Evolutionary conservation across 2,888 invertebrate genomes (phyloP).

Genomic region (Lutraria lutraria): DNA sequence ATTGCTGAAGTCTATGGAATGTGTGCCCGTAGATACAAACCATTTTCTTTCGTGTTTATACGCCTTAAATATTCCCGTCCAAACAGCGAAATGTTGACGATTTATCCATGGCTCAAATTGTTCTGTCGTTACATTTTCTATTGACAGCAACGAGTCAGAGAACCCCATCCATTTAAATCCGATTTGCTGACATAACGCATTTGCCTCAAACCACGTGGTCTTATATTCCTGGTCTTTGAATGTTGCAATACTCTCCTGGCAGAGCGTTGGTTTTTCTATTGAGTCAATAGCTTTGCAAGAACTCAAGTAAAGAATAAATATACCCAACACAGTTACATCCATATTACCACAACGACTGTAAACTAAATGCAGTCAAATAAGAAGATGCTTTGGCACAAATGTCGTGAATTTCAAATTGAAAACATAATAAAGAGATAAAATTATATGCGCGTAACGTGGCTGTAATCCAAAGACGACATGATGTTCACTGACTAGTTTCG

Average conservation of each 20-base stretch:
- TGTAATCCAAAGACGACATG: no score
- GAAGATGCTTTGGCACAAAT: no score
- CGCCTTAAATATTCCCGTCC: background rate
- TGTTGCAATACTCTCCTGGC: background rate
- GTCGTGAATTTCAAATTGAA: no score
- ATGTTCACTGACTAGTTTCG: no score
- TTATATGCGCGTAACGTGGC: no score
- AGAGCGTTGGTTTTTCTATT: background rate
- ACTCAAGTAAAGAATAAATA: background rate
- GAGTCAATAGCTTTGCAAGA: background rate
- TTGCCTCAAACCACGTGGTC: background rate
- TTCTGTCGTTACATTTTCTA: background rate
- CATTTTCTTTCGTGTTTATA: background rate
- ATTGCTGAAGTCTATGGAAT: background rate
- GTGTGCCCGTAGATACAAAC: background rate
- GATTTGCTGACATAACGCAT: background rate
- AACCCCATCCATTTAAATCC: background rate
- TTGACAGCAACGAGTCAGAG: background rate
- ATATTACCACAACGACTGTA: background rate
- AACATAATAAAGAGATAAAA: no score
- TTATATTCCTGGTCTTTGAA: background rate
- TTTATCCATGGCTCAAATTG: background rate
- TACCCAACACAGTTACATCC: background rate
- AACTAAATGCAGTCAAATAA: no score
- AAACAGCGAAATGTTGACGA: background rate